Base-by-base conservation (phyloP, 1,140 invertebrate species). In the Caligus rogercresseyi region DNA sequence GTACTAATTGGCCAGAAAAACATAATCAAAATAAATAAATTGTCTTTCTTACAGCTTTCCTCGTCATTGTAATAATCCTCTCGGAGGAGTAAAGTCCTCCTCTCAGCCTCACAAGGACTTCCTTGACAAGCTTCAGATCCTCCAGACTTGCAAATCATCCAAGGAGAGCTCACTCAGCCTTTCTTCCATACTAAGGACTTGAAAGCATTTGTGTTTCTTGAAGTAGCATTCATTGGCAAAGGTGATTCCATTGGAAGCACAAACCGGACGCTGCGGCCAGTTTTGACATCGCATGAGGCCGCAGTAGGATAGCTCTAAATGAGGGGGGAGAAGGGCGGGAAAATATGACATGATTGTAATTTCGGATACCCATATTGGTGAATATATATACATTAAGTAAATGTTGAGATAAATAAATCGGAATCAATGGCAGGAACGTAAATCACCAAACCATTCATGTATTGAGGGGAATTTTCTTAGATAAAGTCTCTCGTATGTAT, bases 181-280 rank as follows among this genome's bases (percentile, higher is more conserved):
- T 11, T 43, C 31, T n/a, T 43, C 31, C 7, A 11, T 43, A 11
- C n/a, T n/a, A 7, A 43, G 7, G 7, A 43, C 7, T n/a, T 43
- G 31, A 43, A 11, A 43, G 31, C 31, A 43, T n/a, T 43, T 43
- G n/a, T 43, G n/a, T 43, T 43, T 43, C n/a, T 43, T 43, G 31
- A 91, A 79, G 73, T 86, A 84, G 74, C 88, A 91, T 66, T 84
- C 81, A 76, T 89, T 90, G 61, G 83, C 80, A 73, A 93, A 92
- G 60, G 87, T 87, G 69, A 87, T 83, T 54, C 88, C 87, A 72
- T 93, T 86, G 43, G 83, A 82, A 26, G 67, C 68, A 68, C 89
- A 93, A 14, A 93, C 86, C 0, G 88, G 87, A 64, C 72, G 71
- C 73, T 87, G 89, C 73, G 90, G 85, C 31, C 31, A 43, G 53